phyloP scores from a whole-genome alignment of 30 jellyfish, hydroid and myxozoan species.

The Morbakka virulenta region DNA sequence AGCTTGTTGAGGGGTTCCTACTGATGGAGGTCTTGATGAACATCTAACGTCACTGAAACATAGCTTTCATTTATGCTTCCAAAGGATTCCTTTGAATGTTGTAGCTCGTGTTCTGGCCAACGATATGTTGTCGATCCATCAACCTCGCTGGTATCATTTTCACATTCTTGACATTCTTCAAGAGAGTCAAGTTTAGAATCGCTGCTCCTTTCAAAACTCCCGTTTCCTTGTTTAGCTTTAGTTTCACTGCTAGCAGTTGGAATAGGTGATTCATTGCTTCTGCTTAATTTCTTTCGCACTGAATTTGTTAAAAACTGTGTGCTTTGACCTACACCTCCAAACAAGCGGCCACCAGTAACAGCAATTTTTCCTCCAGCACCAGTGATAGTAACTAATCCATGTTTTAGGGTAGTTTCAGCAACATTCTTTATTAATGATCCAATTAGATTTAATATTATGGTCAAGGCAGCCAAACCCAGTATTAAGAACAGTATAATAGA shows the following conservation, averaged over 20 bases:
- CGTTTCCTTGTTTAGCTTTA: background rate
- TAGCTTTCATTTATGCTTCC: background rate
- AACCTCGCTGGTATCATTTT: background rate
- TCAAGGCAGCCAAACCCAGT: slow-evolving; percentile 53
- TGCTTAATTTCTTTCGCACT: background rate
- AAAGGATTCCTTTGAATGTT: background rate
- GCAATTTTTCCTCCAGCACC: slow-evolving; percentile 42
- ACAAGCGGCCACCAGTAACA: slow-evolving; percentile 29
- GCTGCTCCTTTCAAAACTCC: background rate
- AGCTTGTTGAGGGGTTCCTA: no score
- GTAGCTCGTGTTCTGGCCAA: background rate
- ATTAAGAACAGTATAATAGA: slow-evolving; percentile 52
- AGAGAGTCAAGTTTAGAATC: background rate
- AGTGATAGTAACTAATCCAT: slow-evolving; percentile 23
- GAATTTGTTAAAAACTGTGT: background rate
- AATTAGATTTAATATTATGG: slow-evolving; percentile 47
- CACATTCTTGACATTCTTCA: background rate
- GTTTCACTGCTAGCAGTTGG: background rate
- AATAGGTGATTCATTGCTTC: background rate
- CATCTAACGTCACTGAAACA: background rate
- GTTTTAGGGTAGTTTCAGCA: slow-evolving; percentile 51
- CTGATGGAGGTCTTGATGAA: no score
- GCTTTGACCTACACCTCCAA: background rate
- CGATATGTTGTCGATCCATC: background rate
- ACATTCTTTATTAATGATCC: slow-evolving; percentile 51